Evolutionary conservation across 2,797 vertebrate species (phyloP).

Genomic region (Percopsis omiscomaycus): DNA sequence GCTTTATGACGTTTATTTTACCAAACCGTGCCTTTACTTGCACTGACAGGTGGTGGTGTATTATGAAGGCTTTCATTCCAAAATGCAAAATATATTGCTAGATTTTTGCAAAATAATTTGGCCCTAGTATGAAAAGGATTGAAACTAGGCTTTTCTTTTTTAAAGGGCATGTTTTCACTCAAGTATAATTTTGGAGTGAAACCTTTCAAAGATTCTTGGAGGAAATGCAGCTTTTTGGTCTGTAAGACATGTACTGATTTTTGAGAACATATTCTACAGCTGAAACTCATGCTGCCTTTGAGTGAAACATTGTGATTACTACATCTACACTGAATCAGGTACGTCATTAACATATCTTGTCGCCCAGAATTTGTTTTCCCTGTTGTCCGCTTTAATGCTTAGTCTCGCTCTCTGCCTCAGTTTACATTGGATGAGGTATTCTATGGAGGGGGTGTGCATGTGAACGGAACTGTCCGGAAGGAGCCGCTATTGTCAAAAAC

Average conservation of each 20-base stretch:
- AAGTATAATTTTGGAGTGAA: constrained; percentile 17
- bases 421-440: constrained; percentile 50
- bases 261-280: constrained; percentile 20
- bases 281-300: constrained; percentile 25
- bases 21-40: constrained; percentile 61
- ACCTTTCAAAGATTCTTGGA: constrained; percentile 26
- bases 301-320: constrained; percentile 19
- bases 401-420: constrained; percentile 50
- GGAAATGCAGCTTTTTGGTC: constrained; percentile 25
- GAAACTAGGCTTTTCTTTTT: background rate
- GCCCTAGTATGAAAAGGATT: background rate
- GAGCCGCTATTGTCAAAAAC: constrained; percentile 74
- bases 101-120: background rate
- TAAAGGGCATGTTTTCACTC: background rate
- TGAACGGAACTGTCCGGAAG: constrained; percentile 59
- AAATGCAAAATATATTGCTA: background rate
- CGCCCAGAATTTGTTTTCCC: constrained; percentile 40
- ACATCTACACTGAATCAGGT: constrained; percentile 46
- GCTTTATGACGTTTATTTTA: constrained; percentile 45
- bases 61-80: constrained; percentile 34
- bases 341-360: constrained; percentile 35
- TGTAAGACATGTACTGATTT: constrained; percentile 7
- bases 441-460: constrained; percentile 48
- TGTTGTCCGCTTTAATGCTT: constrained; percentile 27
- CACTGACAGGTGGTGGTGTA: constrained; percentile 48